Evolutionary conservation across 1,140 invertebrate species (phyloP), one percentile per base, ranked within the genome.

Genomic region (Oncopodura yosiiana): DNA sequence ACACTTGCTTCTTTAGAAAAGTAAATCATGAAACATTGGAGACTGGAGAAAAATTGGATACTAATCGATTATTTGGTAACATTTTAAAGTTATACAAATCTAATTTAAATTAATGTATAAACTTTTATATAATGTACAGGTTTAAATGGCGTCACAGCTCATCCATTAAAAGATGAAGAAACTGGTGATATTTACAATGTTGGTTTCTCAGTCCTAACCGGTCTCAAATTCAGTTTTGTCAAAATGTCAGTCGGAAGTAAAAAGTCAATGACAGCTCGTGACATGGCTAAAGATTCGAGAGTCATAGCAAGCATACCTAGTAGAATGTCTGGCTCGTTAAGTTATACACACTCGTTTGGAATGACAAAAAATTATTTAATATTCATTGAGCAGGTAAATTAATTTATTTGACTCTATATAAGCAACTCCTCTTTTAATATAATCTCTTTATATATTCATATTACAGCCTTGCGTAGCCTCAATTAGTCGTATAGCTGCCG

Each of bases 331-430:
- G n/a, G n/a, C n/a, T n/a, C n/a, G n/a, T n/a, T n/a, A 36, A 38
- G 45, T 30, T 59, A 41, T 23, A 50, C 57, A 54, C 78, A 79
- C 65, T 76, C 74, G 52, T 80, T 79, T 65, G 75, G 70, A 9
- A 69, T 79, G 56, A 71, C 73, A 0, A 68, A 75, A 51, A 75
- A 77, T 61, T 77, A 74, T 61, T 65, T 77, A 16, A 64, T 78
- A 26, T 69, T 75, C 36, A 56, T 75, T 39, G 77, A 78, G 58
- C 72, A 73, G 54, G n/a, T n/a, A n/a, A n/a, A n/a, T n/a, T n/a
- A n/a, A n/a, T n/a, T n/a, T n/a, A n/a, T n/a, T n/a, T n/a, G n/a
- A n/a, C n/a, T n/a, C n/a, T n/a, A n/a, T n/a, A n/a, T n/a, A n/a
- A n/a, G n/a, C n/a, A n/a, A n/a, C n/a, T n/a, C n/a, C n/a, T n/a